Percentiles rank a stretch among this genome's conserved stretches.
phyloP scores from a whole-genome alignment of 1,140 invertebrate genomes.

The Tribolium castaneum region DNA sequence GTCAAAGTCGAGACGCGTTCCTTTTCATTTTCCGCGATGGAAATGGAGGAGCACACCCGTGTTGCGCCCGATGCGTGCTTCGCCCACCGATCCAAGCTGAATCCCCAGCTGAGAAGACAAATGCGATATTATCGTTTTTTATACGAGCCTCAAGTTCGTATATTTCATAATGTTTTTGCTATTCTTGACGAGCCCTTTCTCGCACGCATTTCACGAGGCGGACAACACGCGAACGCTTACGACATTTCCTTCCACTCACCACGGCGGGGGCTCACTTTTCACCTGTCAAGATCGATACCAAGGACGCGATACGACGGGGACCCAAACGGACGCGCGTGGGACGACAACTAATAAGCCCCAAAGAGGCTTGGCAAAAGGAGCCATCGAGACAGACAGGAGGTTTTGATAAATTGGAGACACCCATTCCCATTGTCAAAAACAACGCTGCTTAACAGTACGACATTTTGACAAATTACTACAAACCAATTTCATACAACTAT shows the following conservation, averaged over 20 bases:
- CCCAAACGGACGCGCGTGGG: no score
- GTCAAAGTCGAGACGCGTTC: background rate
- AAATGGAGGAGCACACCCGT: slow-evolving; percentile 1
- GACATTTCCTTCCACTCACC: background rate
- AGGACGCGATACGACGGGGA: no score
- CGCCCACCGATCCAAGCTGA: slow-evolving; percentile 27
- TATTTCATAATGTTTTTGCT: slow-evolving; percentile 26
- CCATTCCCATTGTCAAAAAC: no score
- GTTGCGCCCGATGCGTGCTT: background rate
- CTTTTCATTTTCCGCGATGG: background rate
- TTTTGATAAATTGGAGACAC: no score
- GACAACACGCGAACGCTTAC: slow-evolving; percentile 6
- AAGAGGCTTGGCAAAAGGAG: no score
- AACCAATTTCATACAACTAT: no score
- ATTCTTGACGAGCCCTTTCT: slow-evolving; percentile 38
- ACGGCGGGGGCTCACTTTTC: background rate
- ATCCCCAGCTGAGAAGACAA: slow-evolving; percentile 40
- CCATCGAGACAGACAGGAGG: no score
- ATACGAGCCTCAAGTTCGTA: background rate
- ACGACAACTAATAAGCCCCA: no score
- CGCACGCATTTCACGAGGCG: slow-evolving; percentile 18
- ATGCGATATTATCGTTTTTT: slow-evolving; percentile 36
- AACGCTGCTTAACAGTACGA: no score
- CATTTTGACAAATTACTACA: no score
- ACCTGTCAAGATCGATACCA: background rate